These are phyloP conservation scores for Apamea crenata DNA, from an alignment of 2,888 invertebrate genomes.

Conservation along the genomic window DNA sequence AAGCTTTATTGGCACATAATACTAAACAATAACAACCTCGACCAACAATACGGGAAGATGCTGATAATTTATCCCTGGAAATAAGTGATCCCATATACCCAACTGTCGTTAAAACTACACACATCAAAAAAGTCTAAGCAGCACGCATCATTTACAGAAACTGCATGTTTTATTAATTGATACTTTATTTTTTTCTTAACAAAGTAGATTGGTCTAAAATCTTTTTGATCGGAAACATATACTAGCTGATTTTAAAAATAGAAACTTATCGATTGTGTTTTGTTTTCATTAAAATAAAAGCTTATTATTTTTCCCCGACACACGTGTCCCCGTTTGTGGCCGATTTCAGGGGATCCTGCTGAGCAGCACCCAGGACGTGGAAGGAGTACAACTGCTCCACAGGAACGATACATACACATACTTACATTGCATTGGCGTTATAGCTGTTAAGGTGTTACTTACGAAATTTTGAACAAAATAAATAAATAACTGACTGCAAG, in stretches of 20 bases:
- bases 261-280: not conserved
- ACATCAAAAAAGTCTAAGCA: not conserved
- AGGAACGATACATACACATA: too few relatives aligned
- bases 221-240: not conserved
- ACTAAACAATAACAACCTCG: not conserved
- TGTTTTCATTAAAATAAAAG: too few relatives aligned
- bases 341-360: not conserved
- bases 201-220: not conserved
- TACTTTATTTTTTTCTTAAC: not conserved
- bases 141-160: not conserved
- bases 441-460: too few relatives aligned
- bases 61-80: not conserved
- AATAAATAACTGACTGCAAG: too few relatives aligned
- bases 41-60: not conserved
- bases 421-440: too few relatives aligned
- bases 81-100: not conserved
- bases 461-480: too few relatives aligned
- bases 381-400: not conserved
- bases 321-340: too few relatives aligned
- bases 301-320: too few relatives aligned
- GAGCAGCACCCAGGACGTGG: not conserved
- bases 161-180: not conserved
- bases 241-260: not conserved
- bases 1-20: not conserved
- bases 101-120: not conserved